These are phyloP conservation scores for Poeciliopsis presidionis DNA, from an alignment of 2,797 vertebrate species.

Conservation along the genomic window DNA sequence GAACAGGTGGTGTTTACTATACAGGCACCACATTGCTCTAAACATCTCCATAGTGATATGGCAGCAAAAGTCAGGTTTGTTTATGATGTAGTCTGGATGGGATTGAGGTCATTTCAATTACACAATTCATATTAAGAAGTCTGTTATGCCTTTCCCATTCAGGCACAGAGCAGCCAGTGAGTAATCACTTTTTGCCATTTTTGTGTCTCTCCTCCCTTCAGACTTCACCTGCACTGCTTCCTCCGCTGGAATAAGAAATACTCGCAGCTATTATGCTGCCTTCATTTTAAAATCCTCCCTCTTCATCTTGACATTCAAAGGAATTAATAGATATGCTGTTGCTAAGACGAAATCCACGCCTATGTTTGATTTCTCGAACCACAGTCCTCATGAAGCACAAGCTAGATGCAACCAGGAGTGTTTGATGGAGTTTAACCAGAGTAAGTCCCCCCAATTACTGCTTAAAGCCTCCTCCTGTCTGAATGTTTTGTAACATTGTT, in stretches of 20 bases:
- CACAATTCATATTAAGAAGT: conserved; percentile 67
- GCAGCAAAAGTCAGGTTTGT: conserved; percentile 48
- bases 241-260: conserved; percentile 1
- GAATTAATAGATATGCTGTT: conserved; percentile 60
- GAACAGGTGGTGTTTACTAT: not conserved
- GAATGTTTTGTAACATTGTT: conserved; percentile 82
- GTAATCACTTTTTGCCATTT: conserved; percentile 56
- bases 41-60: not conserved
- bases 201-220: conserved; percentile 31
- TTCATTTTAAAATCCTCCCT: conserved; percentile 33
- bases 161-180: conserved; percentile 54
- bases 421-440: conserved; percentile 67
- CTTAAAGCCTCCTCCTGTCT: conserved; percentile 79
- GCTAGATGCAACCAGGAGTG: conserved; percentile 69
- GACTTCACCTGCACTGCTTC: conserved; percentile 6
- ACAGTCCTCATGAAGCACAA: conserved; percentile 61
- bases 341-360: conserved; percentile 66
- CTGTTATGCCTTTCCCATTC: conserved; percentile 70
- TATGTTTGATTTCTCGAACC: conserved; percentile 67
- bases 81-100: conserved; percentile 59
- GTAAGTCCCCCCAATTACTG: conserved; percentile 78
- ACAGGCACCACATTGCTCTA: not conserved
- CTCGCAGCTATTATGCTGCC: conserved; percentile 3
- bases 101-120: conserved; percentile 72
- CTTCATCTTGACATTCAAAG: conserved; percentile 43